phyloP scores from a whole-genome alignment of 2,113 vertebrate species.

The Ctenomys sociabilis region DNA sequence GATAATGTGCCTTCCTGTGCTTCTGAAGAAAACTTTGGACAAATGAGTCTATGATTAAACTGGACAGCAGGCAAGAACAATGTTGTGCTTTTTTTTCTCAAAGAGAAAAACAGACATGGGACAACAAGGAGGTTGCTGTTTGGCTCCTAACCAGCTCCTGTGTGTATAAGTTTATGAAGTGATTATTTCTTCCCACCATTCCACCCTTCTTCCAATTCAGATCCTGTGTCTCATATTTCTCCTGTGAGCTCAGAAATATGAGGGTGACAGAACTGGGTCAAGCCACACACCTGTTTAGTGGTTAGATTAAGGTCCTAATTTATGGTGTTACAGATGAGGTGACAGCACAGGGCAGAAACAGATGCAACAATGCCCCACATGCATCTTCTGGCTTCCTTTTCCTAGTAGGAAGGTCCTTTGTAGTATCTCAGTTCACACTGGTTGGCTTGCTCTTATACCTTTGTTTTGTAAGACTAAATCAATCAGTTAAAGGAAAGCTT shows the following conservation, averaged over 20 bases:
- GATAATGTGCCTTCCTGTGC: background rate
- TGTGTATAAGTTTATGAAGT: background rate
- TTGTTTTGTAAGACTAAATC: conserved; percentile 9
- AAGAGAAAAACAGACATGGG: background rate
- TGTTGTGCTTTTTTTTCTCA: background rate
- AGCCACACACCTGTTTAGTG: background rate
- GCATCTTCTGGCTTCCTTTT: background rate
- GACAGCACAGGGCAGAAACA: background rate
- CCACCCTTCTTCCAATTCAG: background rate
- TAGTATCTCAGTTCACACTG: background rate
- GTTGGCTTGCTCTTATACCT: background rate
- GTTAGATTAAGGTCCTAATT: background rate
- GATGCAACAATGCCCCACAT: background rate
- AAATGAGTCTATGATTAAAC: background rate
- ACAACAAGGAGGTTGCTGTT: background rate
- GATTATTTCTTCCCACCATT: background rate
- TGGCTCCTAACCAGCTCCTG: background rate
- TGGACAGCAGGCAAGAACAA: background rate
- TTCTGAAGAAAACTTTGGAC: background rate
- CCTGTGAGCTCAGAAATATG: background rate
- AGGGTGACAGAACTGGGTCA: background rate
- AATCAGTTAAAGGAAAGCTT: background rate
- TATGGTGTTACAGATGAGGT: background rate
- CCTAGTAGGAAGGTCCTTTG: background rate
- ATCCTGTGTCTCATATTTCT: background rate